Conservation (phyloP, 2,888 invertebrate genomes). For the Dasysyrphus albostriatus region DNA sequence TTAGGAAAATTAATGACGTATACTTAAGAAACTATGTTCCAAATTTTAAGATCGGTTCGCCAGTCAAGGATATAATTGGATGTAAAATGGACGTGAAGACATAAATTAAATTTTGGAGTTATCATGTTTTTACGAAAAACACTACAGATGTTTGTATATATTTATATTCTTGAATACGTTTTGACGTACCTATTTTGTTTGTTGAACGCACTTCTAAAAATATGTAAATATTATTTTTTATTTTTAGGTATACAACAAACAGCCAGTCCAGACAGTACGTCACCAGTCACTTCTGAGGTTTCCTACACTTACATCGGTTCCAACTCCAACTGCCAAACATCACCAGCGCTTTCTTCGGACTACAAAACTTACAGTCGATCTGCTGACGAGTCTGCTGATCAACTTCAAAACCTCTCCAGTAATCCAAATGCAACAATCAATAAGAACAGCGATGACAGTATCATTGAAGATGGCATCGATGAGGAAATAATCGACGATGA, state of each 20-base stretch:
- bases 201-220: not conserved
- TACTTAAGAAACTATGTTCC: no score
- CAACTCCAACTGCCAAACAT: conserved; percentile 81
- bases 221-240: not conserved
- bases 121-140: no score
- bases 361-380: conserved; percentile 83
- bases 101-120: no score
- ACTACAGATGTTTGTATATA: no score
- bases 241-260: conserved; percentile 87
- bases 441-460: conserved; percentile 79
- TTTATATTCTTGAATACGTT: no score
- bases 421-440: conserved; percentile 64
- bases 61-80: no score
- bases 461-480: conserved; percentile 83
- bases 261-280: conserved; percentile 94
- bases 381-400: conserved; percentile 80
- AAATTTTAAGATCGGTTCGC: no score
- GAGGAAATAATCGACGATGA: conserved; percentile 86
- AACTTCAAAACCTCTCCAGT: conserved; percentile 68
- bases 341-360: conserved; percentile 82
- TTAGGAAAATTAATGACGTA: no score
- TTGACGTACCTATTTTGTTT: not conserved
- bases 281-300: conserved; percentile 91
- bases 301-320: conserved; percentile 85
- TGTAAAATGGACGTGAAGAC: no score